Conservation (phyloP, 2,888 invertebrate genomes). For the Homarus gammarus region DNA sequence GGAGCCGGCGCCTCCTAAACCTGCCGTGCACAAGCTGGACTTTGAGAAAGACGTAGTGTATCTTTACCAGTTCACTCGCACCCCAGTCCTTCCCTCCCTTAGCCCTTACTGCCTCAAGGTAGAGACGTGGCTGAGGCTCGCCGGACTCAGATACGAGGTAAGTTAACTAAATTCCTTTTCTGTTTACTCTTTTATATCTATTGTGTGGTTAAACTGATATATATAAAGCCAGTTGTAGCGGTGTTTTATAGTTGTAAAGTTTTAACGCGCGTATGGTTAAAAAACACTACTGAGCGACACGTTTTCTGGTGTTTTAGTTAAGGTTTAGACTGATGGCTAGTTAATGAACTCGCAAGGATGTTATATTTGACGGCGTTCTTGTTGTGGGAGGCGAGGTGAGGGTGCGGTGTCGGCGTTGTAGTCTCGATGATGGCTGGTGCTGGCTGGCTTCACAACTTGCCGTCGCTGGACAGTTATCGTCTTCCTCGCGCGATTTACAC, state of each 20-base stretch:
- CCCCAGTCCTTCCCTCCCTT: slow-evolving; percentile 92
- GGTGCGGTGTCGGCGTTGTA: slow-evolving; percentile 11
- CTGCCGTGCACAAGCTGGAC: slow-evolving; percentile 90
- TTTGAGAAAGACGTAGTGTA: slow-evolving; percentile 96
- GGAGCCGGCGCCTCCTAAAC: slow-evolving; percentile 84
- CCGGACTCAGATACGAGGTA: slow-evolving; percentile 96
- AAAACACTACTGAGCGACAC: too few relatives aligned
- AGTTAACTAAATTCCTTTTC: slow-evolving; percentile 78
- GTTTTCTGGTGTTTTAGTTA: too few relatives aligned
- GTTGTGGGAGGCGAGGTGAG: background rate
- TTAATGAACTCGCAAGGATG: too few relatives aligned
- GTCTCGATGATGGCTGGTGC: slow-evolving; percentile 9
- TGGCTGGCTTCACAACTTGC: background rate
- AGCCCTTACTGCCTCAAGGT: slow-evolving; percentile 97
- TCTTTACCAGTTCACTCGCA: slow-evolving; percentile 95
- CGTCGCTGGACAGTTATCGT: too few relatives aligned
- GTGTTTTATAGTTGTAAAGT: too few relatives aligned
- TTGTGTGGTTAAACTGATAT: background rate
- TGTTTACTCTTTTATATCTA: background rate
- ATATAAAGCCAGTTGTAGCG: too few relatives aligned
- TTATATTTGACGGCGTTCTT: too few relatives aligned
- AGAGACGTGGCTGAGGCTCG: slow-evolving; percentile 95
- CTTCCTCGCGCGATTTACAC: too few relatives aligned
- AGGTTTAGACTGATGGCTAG: too few relatives aligned
- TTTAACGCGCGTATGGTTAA: too few relatives aligned